phyloP scores from a whole-genome alignment of 2,888 invertebrate genomes.

The Ernsta delagoae region DNA sequence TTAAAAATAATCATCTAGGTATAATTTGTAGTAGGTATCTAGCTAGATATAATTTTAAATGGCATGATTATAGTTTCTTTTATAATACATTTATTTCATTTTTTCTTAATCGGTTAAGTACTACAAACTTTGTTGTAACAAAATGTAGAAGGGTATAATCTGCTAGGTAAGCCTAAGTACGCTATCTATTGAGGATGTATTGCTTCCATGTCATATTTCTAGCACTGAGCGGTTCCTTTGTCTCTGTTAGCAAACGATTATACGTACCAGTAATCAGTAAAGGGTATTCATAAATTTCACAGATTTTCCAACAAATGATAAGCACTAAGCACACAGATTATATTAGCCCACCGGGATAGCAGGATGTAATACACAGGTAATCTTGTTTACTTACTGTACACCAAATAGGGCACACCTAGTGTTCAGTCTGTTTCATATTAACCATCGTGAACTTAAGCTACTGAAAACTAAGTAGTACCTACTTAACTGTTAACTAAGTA shows the following conservation, averaged over 20 bases:
- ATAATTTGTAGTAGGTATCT: no score
- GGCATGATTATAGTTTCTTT: no score
- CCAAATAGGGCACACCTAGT: slow-evolving; percentile 14
- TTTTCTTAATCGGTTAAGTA: no score
- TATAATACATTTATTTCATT: no score
- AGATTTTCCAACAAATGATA: slow-evolving; percentile 66
- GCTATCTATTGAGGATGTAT: slow-evolving; percentile 36
- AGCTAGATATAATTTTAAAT: no score
- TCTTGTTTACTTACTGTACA: slow-evolving; percentile 67
- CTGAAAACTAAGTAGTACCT: neutral
- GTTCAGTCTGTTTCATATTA: no score
- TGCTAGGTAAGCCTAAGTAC: neutral
- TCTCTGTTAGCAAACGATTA: slow-evolving; percentile 54
- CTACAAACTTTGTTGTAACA: no score
- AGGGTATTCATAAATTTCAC: slow-evolving; percentile 72
- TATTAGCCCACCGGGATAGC: slow-evolving; percentile 73
- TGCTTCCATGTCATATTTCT: neutral
- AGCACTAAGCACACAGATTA: slow-evolving; percentile 60
- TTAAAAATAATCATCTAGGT: no score
- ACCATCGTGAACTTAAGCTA: neutral
- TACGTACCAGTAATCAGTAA: no score
- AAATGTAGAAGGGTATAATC: no score
- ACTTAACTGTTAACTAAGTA: no score
- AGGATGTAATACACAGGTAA: slow-evolving; percentile 74
- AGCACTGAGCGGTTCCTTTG: slow-evolving; percentile 59